A percentile compares a stretch with the other conserved stretches of the same genome.
These are phyloP conservation scores for Orius insidiosus DNA, from an alignment of 1,140 invertebrate species.

Conservation along the genomic window DNA sequence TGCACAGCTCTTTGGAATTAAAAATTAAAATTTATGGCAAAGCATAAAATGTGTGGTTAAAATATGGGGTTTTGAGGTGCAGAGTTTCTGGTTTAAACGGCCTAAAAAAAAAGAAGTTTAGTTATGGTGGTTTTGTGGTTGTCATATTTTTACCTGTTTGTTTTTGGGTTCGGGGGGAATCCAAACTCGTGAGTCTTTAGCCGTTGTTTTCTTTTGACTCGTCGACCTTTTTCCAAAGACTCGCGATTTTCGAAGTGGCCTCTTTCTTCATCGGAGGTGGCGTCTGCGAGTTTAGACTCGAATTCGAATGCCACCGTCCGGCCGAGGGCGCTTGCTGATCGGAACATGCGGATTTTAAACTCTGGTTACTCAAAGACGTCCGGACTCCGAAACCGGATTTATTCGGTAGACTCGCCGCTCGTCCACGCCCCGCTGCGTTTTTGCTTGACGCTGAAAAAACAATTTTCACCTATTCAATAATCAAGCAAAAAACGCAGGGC, in stretches of 20 bases:
- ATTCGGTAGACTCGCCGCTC: constrained; percentile 18
- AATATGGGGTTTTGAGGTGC: too few relatives aligned
- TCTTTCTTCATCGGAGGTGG: constrained; percentile 38
- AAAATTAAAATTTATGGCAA: too few relatives aligned
- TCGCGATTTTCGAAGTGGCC: constrained; percentile 72
- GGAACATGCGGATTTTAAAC: constrained; percentile 32
- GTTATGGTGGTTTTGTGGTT: too few relatives aligned
- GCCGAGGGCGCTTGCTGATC: constrained; percentile 23
- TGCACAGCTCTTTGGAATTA: too few relatives aligned
- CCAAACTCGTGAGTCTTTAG: constrained; percentile 44
- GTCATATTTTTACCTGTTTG: constrained; percentile 7
- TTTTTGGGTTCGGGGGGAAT: constrained; percentile 27
- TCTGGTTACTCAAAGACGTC: constrained; percentile 28
- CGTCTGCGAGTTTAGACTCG: constrained; percentile 34
- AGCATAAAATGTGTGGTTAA: too few relatives aligned
- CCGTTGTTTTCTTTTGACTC: constrained; percentile 39
- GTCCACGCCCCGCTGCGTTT: constrained; percentile 13
- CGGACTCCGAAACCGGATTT: constrained; percentile 18
- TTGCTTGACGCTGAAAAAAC: constrained; percentile 8
- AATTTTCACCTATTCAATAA: neutral
- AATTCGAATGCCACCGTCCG: constrained; percentile 30
- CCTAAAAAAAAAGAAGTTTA: too few relatives aligned
- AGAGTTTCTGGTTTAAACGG: too few relatives aligned
- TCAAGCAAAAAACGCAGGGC: too few relatives aligned
- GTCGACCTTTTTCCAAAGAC: constrained; percentile 71